Percentiles rank a stretch among this genome's conserved stretches.
Conservation (phyloP, 1,140 invertebrate genomes). For the Drosophila orosa region DNA sequence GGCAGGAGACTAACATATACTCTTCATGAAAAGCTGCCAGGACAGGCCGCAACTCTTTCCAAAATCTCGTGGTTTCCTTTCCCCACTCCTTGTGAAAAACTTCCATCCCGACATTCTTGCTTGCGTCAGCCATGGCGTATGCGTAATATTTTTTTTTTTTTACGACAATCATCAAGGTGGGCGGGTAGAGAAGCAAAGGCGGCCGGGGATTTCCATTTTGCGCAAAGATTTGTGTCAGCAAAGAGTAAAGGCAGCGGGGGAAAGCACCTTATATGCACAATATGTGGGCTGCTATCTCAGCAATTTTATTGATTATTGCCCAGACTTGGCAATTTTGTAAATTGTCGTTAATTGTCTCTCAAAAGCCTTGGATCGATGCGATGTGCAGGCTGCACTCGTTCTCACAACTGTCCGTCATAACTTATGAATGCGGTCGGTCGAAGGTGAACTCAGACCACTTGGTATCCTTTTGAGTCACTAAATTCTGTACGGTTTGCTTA, state of each 20-base stretch:
- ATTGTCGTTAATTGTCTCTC: constrained; percentile 71
- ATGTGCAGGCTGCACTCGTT: constrained; percentile 68
- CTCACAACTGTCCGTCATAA: constrained; percentile 52
- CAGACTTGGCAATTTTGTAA: constrained; percentile 63
- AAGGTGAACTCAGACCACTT: constrained; percentile 13
- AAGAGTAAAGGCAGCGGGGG: constrained; percentile 18
- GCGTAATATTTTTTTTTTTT: constrained; percentile 79
- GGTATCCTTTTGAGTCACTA: constrained; percentile 25
- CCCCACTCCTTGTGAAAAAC: constrained; percentile 28
- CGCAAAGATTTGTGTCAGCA: constrained; percentile 75
- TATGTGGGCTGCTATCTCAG: constrained; percentile 55
- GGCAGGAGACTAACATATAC: constrained; percentile 13
- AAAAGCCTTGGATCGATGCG: constrained; percentile 37
- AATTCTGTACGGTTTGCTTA: constrained; percentile 22
- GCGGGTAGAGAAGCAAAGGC: too few species aligned
- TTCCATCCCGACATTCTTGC: constrained; percentile 33
- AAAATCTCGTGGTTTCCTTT: constrained; percentile 45
- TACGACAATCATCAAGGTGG: constrained; percentile 65
- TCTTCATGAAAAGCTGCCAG: constrained; percentile 39
- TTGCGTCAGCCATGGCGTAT: constrained; percentile 74
- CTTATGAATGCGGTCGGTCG: constrained; percentile 21
- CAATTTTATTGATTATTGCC: constrained; percentile 76
- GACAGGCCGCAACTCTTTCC: constrained; percentile 53
- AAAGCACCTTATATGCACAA: constrained; percentile 5
- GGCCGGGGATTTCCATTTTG: constrained; percentile 55